Conservation (phyloP, 1,140 invertebrate species). For the Papilio aristodemus region DNA sequence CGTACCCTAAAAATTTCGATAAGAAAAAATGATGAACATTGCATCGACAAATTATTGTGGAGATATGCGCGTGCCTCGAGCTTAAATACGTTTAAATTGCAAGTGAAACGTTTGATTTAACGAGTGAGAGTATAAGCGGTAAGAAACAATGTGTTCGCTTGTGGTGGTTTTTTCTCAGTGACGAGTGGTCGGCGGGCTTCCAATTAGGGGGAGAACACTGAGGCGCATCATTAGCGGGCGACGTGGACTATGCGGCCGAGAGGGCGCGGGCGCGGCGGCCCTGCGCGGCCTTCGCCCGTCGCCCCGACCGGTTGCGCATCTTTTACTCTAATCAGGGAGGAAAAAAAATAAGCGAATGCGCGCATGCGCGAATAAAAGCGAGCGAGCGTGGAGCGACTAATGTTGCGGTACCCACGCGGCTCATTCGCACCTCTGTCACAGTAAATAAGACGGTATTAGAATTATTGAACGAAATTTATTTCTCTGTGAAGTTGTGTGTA, state of each 20-base stretch:
- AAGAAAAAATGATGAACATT: slow-evolving; percentile 43
- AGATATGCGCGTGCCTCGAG: slow-evolving; percentile 43
- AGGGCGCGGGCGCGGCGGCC: slow-evolving; percentile 48
- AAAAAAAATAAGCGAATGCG: slow-evolving; percentile 75
- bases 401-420: slow-evolving; percentile 60
- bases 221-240: slow-evolving; percentile 69
- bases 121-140: slow-evolving; percentile 50
- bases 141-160: slow-evolving; percentile 47
- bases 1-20: slow-evolving; percentile 54
- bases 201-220: slow-evolving; percentile 73
- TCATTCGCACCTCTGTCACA: slow-evolving; percentile 43
- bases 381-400: slow-evolving; percentile 66
- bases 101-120: slow-evolving; percentile 40
- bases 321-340: slow-evolving; percentile 74
- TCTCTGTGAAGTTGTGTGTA: neutral
- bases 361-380: no score
- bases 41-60: slow-evolving; percentile 50
- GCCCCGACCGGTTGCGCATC: slow-evolving; percentile 71
- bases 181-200: slow-evolving; percentile 54
- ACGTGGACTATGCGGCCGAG: slow-evolving; percentile 36
- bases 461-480: neutral
- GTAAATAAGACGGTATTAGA: slow-evolving; percentile 15
- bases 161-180: slow-evolving; percentile 65
- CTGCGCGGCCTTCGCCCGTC: slow-evolving; percentile 66
- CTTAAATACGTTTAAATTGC: slow-evolving; percentile 40